A percentile compares a stretch with the other conserved stretches of the same genome.
phyloP scores from a whole-genome alignment of 2,113 vertebrate genomes.

The Tamias sibiricus region DNA sequence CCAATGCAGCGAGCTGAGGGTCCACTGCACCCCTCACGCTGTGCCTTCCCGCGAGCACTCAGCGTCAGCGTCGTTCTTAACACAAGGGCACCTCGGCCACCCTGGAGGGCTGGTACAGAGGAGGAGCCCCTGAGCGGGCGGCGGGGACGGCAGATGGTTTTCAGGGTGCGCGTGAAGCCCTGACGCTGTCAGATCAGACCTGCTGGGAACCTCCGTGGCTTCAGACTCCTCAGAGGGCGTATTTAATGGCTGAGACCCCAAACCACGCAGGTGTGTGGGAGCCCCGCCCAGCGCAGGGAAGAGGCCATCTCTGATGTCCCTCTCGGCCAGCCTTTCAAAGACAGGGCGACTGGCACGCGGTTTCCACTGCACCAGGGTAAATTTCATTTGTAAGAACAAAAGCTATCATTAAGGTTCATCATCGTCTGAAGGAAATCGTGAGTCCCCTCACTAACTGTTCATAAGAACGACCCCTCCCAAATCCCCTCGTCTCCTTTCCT shows the following conservation, averaged over 20 bases:
- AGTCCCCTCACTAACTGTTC: background rate
- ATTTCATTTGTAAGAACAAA: constrained; percentile 26
- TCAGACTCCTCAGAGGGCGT: background rate
- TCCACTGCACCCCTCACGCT: background rate
- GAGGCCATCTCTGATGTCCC: no score
- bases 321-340: no score
- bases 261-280: fast-evolving
- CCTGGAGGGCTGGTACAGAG: background rate
- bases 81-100: no score
- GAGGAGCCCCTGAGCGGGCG: fast-evolving
- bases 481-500: background rate
- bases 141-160: background rate
- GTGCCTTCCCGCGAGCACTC: background rate
- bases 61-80: fast-evolving
- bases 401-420: background rate
- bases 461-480: constrained; percentile 5
- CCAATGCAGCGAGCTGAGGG: fast-evolving
- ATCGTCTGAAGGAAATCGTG: background rate
- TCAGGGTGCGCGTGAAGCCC: fast-evolving
- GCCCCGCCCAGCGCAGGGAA: fast-evolving
- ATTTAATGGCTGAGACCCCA: background rate
- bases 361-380: background rate
- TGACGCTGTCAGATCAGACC: background rate
- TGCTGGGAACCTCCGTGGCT: fast-evolving
- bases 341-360: background rate